Percentiles rank a stretch among this genome's conserved stretches.
These are phyloP conservation scores for Dendrophyllia cribrosa DNA, from an alignment of 64 coral and sea anemone genomes.

Conservation along the genomic window DNA sequence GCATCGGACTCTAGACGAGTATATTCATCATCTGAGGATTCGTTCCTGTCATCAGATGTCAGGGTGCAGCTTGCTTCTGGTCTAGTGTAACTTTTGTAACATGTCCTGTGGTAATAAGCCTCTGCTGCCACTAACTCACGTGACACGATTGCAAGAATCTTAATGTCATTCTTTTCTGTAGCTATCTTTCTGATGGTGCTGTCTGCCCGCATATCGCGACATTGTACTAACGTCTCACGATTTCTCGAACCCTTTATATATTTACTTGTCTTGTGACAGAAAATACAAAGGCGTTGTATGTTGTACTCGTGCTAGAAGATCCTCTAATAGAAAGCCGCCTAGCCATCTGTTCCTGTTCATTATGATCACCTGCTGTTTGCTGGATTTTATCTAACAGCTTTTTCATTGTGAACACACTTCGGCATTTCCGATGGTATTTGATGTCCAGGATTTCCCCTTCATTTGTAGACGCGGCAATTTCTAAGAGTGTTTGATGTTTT, in stretches of 20 bases:
- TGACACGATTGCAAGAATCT: conserved; percentile 59
- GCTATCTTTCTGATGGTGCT: conserved; percentile 46
- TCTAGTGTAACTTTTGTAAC: conserved; percentile 56
- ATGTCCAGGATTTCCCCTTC: too few relatives aligned
- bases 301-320: too few relatives aligned
- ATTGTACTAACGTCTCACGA: conserved; percentile 13
- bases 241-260: conserved; percentile 11
- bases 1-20: conserved; percentile 35
- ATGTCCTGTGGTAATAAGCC: conserved; percentile 63
- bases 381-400: too few relatives aligned
- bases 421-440: too few relatives aligned
- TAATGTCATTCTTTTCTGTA: conserved; percentile 36
- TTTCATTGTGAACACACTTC: too few relatives aligned
- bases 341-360: too few relatives aligned
- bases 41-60: neutral
- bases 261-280: too few relatives aligned
- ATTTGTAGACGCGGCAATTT: too few relatives aligned
- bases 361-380: neutral
- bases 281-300: too few relatives aligned
- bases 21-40: conserved; percentile 42
- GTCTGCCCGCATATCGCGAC: conserved; percentile 40
- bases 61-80: neutral
- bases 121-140: conserved; percentile 53
- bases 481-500: too few relatives aligned
- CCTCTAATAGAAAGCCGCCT: too few relatives aligned